These are phyloP conservation scores for Argopecten irradians DNA, from an alignment of 1,140 invertebrate genomes.

Conservation along the genomic window DNA sequence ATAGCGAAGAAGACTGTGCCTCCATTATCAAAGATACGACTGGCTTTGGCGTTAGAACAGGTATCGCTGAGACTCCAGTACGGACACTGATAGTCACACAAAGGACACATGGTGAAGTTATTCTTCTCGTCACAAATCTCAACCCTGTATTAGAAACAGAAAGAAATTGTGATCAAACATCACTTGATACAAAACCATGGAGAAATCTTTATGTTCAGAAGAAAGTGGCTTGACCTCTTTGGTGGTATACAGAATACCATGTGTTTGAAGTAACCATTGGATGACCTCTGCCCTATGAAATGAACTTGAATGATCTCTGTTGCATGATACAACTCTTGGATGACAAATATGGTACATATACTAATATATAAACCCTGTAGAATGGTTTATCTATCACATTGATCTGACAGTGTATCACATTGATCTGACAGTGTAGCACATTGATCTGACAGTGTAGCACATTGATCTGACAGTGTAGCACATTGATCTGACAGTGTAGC, in stretches of 20 bases:
- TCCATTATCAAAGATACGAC: constrained; percentile 83
- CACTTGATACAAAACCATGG: neutral
- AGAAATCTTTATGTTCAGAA: no score
- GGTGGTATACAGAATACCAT: neutral
- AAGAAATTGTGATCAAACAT: neutral
- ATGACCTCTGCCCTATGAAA: neutral
- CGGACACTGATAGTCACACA: constrained; percentile 82
- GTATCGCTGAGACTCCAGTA: constrained; percentile 86
- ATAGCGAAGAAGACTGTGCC: constrained; percentile 97
- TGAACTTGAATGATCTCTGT: neutral
- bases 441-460: no score
- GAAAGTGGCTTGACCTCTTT: no score
- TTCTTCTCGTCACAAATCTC: constrained; percentile 88
- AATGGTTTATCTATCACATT: no score
- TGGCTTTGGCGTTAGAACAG: constrained; percentile 65
- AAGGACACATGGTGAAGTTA: constrained; percentile 76
- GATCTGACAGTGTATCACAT: no score
- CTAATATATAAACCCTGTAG: no score
- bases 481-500: no score
- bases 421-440: no score
- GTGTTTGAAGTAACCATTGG: neutral
- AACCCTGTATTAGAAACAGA: constrained; percentile 80
- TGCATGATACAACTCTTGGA: neutral
- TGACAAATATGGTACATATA: neutral
- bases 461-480: no score